Base-by-base conservation (phyloP, 92 coral and sea anemone genomes). In the Siderastrea radians region DNA sequence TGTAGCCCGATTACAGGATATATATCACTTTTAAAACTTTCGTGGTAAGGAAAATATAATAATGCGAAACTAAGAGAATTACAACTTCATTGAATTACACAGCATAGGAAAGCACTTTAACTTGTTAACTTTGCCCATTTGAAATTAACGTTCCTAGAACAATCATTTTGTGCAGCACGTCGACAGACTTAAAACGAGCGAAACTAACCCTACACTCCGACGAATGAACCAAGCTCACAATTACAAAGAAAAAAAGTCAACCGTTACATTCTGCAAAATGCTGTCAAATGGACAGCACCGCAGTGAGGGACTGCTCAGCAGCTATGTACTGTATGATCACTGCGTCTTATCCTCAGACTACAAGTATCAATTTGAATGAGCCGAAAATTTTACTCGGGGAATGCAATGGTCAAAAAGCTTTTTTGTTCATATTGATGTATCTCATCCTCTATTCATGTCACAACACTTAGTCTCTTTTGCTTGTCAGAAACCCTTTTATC, bases 1-100 rank as follows among this genome's bases (percentile, higher is more conserved):
- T 44, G 46, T 44, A 72, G 78, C 86, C 77, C 54, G 54, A 69
- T 71, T 46, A 57, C 68, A 69, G 58, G 77, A 82, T 69, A 55
- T 15, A 45, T 68, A 53, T 46, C 68, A 81, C 49, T 81, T 48
- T 7, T 54, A 81, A 81, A 48, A 62, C 1, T 62, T 16, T 50
- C 49, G 11, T 64, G 49, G 3, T n/a, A 5, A 17, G 7, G 58
- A 11, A 45, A 49, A 62, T 49, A n/a, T 49, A 48, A 62, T 47
- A 62, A n/a, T n/a, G 47, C 47, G 19, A 79, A 63, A 64, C 47
- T 62, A 47, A 62, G 60, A 12, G 6, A 65, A 48, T 63, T 79
- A 63, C 48, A 19, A 74, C 17, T 10, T 38, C 17, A 13, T 3
- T 51, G 65, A 38, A 0, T 11, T 45, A 75, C 49, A 55, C 59